Evolutionary conservation across 30 jellyfish, hydroid and myxozoan species (phyloP), one percentile per base, ranked within the genome.

Genomic region (Aurelia sp.): DNA sequence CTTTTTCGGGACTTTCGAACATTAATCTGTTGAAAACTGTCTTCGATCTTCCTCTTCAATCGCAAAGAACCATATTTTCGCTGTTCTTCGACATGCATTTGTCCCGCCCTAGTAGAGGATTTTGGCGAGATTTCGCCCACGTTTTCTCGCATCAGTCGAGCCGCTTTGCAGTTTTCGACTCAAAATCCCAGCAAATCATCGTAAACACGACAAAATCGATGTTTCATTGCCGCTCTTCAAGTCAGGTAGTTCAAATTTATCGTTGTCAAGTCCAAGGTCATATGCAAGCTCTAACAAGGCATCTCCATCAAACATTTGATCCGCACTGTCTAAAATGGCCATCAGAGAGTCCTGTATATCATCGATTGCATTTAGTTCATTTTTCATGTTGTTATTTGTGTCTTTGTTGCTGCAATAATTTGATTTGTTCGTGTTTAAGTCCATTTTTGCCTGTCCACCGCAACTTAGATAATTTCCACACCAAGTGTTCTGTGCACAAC

Each of bases 181-280:
- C 55, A 44, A 8, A 44, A 9, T 44, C 7, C 15, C 13, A 44
- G 55, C 9, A 44, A 44, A 44, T 74, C 66, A 78, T 78, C 89
- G 48, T 27, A 78, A 63, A 22, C 80, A 78, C n/a, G 89, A 63
- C 63, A 78, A 53, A 78, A 78, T 47, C 40, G 89, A n/a, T 44
- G 92, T 61, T 72, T 72, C 93, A 63, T 69, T 72, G 30, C 74
- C 88, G 35, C 64, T 55, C 44, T 64, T 71, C 41, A 84, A 63
- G 31, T 84, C 93, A 13, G 93, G 93, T 3, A 84, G 88, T 74
- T 84, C 93, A 72, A 84, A 18, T 53, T 84, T 72, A 4, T 84
- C 93, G 76, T 73, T 84, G 60, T 72, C 88, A 0, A 84, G 78
- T 60, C 93, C 93, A 12, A 84, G 76, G 20, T 67, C 80, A 27